Evolutionary conservation across 2,888 invertebrate genomes (phyloP), one percentile per base, ranked within the genome.

Genomic region (Bellardia bayeri): DNA sequence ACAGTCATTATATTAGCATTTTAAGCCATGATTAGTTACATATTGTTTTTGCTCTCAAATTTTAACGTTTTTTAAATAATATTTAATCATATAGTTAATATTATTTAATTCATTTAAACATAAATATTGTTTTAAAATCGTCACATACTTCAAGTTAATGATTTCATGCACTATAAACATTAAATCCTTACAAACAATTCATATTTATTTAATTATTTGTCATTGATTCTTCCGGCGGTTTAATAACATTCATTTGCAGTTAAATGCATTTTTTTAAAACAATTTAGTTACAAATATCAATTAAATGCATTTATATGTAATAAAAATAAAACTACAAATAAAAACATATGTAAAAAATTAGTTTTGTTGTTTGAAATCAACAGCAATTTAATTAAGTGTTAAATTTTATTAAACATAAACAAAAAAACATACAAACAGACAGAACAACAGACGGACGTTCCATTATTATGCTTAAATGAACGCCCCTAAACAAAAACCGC

Each of bases 361-460:
- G 8, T 23, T 72, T 23, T 72, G 2, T 72, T 64, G 2, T 72
- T 64, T 63, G 16, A 51, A 40, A 51, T 76, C 58, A 14, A 51
- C 71, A 63, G 45, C 64, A 64, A 64, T 64, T 64, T 76, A 51
- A 76, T 76, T 76, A 76, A 76, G 76, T 76, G 76, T 76, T 76
- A 76, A 76, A 40, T 64, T 37, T 54, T 64, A 51, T 23, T 40
- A 30, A 74, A 61, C 42, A 72, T 16, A 72, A 11, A 16, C 5
- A 71, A 2, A 11, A 2, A 45, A 9, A 13, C 11, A 11, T 2
- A 45, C 45, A 45, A 2, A 71, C 14, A 33, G n/a, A 11, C 33
- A 16, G 33, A 54, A 5, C 11, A 2, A 54, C 33, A 6, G 37
- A 69, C n/a, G n/a, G 33, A 71, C 7, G 2, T 16, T 40, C 16